Base-by-base conservation (phyloP, 2,797 vertebrate species). In the Pachyuromys duprasi region DNA sequence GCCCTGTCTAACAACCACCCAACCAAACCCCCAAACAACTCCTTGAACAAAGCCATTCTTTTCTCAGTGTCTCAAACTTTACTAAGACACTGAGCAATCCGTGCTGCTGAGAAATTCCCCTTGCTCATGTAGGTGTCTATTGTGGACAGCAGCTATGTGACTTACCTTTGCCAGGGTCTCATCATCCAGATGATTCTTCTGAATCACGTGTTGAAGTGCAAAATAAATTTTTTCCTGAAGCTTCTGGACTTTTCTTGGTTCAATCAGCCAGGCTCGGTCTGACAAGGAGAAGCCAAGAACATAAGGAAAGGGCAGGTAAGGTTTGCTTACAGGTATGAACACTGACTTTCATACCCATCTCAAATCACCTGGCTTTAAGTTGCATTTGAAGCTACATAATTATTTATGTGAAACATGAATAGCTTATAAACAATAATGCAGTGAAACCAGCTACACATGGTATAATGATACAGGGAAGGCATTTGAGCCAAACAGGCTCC, bases 171-270 rank as follows among this genome's bases (percentile, higher is more conserved):
- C 99, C 98, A 99, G 96, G 28, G 99, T 99, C 75, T 99, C 99
- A 97, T 99, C 99, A 0, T 99, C 99, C 96, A 99, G 99, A 98
- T 99, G 99, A 98, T 99, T 99, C 98, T 99, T 99, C 98, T 99
- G 99, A 99, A 99, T 99, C 97, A 99, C 99, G 96, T 99, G 99
- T 98, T 99, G 99, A 98, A 99, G 99, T 98, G 99, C 99, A 99
- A 99, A 99, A 98, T 99, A 99, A 98, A 99, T 99, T 98, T 99
- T 99, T 98, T 99, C 99, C 98, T 99, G 99, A 98, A 99, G 99
- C 98, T 99, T 99, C 98, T 99, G 99, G 90, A 99, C 99, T 96
- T 99, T 99, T 86, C 99, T 99, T 87, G 99, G 99, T 98, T 99
- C 99, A 99, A 99, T 99, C 96, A 99, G 98, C 99, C 99, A 99